Evolutionary conservation across 2,797 vertebrate species (phyloP).

Genomic region (Coilia nasus): DNA sequence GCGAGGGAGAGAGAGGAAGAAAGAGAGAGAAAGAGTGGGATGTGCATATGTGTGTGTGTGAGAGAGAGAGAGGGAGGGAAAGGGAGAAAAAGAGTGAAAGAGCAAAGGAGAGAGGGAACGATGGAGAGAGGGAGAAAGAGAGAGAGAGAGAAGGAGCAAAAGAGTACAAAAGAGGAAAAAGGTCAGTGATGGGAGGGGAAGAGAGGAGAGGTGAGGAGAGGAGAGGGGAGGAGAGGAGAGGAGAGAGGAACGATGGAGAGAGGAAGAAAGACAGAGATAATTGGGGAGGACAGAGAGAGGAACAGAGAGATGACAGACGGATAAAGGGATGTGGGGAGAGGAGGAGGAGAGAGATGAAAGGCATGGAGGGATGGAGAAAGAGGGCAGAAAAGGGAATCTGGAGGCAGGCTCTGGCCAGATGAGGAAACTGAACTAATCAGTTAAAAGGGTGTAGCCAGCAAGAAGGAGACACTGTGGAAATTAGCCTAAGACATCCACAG

Average conservation of each 20-base stretch:
- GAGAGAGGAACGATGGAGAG: not conserved
- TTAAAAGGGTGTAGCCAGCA: not conserved
- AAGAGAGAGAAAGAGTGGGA: too few relatives aligned
- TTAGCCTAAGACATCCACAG: not conserved
- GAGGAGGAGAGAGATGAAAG: not conserved
- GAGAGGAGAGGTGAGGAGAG: not conserved
- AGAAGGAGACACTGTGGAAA: conserved; percentile 1
- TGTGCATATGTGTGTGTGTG: too few relatives aligned
- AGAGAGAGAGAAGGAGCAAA: not conserved
- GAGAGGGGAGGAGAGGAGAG: not conserved
- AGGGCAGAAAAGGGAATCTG: too few relatives aligned
- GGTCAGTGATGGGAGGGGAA: not conserved
- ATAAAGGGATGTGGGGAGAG: too few relatives aligned
- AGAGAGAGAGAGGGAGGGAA: too few relatives aligned
- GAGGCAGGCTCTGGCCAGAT: not conserved
- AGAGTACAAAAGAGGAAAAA: not conserved
- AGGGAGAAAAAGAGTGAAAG: too few relatives aligned
- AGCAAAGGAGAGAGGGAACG: not conserved
- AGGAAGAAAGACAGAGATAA: not conserved
- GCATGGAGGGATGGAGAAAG: not conserved
- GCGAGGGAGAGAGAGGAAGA: too few relatives aligned
- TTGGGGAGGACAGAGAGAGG: not conserved
- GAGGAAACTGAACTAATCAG: conserved; percentile 5
- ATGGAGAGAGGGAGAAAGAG: not conserved
- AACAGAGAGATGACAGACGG: not conserved